phyloP scores from a whole-genome alignment of 2,888 invertebrate species.

The Marasmarcha lunaedactyla region DNA sequence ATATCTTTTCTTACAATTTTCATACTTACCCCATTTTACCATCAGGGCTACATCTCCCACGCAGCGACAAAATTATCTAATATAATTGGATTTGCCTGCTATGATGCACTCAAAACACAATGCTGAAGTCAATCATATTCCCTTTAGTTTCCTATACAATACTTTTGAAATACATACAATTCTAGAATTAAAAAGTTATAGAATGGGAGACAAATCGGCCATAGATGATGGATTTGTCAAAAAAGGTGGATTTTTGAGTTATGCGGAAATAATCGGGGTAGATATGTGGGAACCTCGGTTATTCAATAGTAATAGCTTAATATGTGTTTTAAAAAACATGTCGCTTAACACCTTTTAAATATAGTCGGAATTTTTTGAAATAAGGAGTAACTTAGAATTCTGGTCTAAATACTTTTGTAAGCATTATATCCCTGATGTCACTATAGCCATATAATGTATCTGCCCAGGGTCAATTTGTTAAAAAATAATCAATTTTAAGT shows the following conservation, averaged over 20 bases:
- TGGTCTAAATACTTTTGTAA: too few species aligned
- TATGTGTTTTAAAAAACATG: too few species aligned
- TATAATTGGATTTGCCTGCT: conserved; percentile 32
- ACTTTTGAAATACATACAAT: conserved; percentile 16
- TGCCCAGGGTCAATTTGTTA: too few species aligned
- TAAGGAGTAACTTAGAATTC: too few species aligned
- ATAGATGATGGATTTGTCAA: conserved; percentile 46
- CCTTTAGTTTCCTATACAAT: conserved; percentile 28
- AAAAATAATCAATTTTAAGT: too few species aligned
- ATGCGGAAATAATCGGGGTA: neutral
- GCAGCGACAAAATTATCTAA: conserved; percentile 29
- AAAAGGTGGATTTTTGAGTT: conserved; percentile 11
- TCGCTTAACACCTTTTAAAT: too few species aligned
- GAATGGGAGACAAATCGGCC: conserved; percentile 41
- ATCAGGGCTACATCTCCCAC: conserved; percentile 21
- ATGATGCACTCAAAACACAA: conserved; percentile 25
- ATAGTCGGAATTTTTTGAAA: too few species aligned
- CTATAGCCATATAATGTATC: too few species aligned
- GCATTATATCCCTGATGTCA: too few species aligned
- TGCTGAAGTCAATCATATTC: conserved; percentile 45
- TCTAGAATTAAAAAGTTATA: conserved; percentile 8
- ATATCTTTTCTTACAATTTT: too few species aligned
- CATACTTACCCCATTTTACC: conserved; percentile 17
- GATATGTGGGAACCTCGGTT: neutral
- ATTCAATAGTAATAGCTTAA: too few species aligned